phyloP scores from a whole-genome alignment of 2,797 vertebrate species.

The Anableps anableps region DNA sequence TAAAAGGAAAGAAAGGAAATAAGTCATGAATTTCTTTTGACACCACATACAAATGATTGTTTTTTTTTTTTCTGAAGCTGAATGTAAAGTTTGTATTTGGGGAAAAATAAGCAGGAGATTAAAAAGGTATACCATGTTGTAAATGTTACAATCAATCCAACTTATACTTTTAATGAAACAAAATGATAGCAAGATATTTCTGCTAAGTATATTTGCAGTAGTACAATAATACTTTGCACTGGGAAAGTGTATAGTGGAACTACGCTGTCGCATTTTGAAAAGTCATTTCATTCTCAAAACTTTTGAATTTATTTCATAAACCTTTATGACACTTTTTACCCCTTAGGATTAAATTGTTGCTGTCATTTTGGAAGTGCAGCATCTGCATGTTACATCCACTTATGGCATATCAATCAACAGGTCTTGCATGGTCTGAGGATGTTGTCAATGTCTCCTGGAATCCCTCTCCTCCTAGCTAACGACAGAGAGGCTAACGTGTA shows the following conservation, averaged over 20 bases:
- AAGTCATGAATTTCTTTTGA: conserved; percentile 87
- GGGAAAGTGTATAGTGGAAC: conserved; percentile 19
- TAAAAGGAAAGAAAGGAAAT: conserved; percentile 82
- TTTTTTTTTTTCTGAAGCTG: conserved; percentile 44
- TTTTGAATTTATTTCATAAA: conserved; percentile 30
- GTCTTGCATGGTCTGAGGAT: conserved; percentile 60
- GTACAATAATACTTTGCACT: conserved; percentile 13
- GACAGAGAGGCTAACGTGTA: conserved; percentile 59
- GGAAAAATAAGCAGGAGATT: conserved; percentile 33
- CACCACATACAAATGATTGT: conserved; percentile 87
- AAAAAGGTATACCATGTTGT: conserved; percentile 37
- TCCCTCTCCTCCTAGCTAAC: conserved; percentile 56
- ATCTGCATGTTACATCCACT: conserved; percentile 71
- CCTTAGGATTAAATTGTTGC: conserved; percentile 63
- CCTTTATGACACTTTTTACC: conserved; percentile 29
- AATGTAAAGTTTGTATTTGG: conserved; percentile 64
- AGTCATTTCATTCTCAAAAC: conserved; percentile 32
- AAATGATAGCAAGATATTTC: conserved; percentile 45
- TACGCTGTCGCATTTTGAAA: conserved; percentile 29
- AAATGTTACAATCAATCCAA: conserved; percentile 33
- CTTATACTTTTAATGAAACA: conserved; percentile 37
- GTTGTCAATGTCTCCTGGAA: conserved; percentile 72
- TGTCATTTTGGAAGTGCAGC: conserved; percentile 74
- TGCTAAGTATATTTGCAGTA: conserved; percentile 35
- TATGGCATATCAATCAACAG: conserved; percentile 69